phyloP scores from a whole-genome alignment of 92 coral and sea anemone genomes.

The Micromussa lordhowensis region DNA sequence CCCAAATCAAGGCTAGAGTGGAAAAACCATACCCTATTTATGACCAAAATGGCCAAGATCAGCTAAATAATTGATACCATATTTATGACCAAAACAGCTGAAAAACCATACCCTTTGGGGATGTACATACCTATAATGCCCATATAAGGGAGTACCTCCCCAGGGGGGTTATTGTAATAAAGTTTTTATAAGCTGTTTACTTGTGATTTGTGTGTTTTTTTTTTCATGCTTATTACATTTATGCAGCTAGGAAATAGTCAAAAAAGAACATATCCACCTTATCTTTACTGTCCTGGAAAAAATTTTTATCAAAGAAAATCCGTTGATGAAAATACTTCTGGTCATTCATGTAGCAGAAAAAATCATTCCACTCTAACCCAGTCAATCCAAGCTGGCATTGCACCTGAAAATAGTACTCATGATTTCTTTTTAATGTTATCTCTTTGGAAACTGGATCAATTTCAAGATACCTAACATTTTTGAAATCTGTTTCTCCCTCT shows the following conservation, averaged over 20 bases:
- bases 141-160: too few relatives aligned
- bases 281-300: constrained; percentile 60
- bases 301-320: constrained; percentile 38
- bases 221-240: too few relatives aligned
- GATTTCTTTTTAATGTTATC: constrained; percentile 29
- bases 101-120: too few relatives aligned
- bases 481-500: constrained; percentile 7
- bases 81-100: too few relatives aligned
- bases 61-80: too few relatives aligned
- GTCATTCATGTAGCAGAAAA: constrained; percentile 48
- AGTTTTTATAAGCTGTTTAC: too few relatives aligned
- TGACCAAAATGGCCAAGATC: too few relatives aligned
- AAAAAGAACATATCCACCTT: constrained; percentile 60
- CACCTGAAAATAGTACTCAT: constrained; percentile 56
- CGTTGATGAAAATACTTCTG: constrained; percentile 43
- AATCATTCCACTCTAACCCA: constrained; percentile 67
- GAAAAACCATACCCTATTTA: too few relatives aligned
- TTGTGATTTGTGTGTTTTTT: too few relatives aligned
- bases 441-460: constrained; percentile 26
- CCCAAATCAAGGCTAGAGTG: too few relatives aligned
- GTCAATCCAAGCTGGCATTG: constrained; percentile 65
- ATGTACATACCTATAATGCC: too few relatives aligned
- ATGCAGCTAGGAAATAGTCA: constrained; percentile 27
- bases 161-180: too few relatives aligned
- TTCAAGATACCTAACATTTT: constrained; percentile 33